These are phyloP conservation scores for Lindbergichthys nudifrons DNA, from an alignment of 2,797 vertebrate species.

Conservation along the genomic window DNA sequence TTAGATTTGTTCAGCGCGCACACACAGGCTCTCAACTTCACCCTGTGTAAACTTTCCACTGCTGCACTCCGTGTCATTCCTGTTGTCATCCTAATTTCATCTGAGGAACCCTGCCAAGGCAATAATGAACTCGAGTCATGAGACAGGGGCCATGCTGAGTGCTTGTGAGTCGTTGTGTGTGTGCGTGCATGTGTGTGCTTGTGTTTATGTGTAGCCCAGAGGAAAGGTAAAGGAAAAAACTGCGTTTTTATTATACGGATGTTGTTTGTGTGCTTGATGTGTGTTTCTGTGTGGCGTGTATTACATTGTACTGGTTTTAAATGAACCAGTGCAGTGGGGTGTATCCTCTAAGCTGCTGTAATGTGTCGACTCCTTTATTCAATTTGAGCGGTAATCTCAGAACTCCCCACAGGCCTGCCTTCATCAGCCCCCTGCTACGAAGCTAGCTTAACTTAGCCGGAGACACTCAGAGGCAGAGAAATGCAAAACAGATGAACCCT, in stretches of 20 bases:
- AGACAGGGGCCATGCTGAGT: conserved; percentile 59
- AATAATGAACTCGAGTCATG: conserved; percentile 74
- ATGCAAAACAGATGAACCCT: conserved; percentile 57
- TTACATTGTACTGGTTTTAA: conserved; percentile 63
- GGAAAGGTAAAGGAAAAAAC: conserved; percentile 29
- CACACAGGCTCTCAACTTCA: conserved; percentile 36
- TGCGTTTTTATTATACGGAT: not conserved
- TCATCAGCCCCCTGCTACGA: conserved; percentile 67
- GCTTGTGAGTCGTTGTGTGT: conserved; percentile 24
- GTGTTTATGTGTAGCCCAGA: conserved; percentile 14
- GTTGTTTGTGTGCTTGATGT: conserved; percentile 32
- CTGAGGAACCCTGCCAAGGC: conserved; percentile 71
- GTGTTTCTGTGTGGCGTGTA: conserved; percentile 23
- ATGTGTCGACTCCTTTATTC: conserved; percentile 76
- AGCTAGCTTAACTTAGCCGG: conserved; percentile 56
- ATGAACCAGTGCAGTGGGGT: conserved; percentile 71
- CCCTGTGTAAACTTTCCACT: conserved; percentile 62
- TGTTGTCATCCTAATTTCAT: conserved; percentile 78
- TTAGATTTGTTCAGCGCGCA: conserved; percentile 58
- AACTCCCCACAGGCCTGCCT: conserved; percentile 66
- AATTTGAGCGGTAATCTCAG: conserved; percentile 73
- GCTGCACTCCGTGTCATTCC: conserved; percentile 69
- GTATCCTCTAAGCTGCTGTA: conserved; percentile 71
- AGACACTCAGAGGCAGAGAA: conserved; percentile 40
- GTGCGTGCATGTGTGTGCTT: not conserved